Conservation (phyloP, 2,113 vertebrate species). For the Mormyrus lacerda region DNA sequence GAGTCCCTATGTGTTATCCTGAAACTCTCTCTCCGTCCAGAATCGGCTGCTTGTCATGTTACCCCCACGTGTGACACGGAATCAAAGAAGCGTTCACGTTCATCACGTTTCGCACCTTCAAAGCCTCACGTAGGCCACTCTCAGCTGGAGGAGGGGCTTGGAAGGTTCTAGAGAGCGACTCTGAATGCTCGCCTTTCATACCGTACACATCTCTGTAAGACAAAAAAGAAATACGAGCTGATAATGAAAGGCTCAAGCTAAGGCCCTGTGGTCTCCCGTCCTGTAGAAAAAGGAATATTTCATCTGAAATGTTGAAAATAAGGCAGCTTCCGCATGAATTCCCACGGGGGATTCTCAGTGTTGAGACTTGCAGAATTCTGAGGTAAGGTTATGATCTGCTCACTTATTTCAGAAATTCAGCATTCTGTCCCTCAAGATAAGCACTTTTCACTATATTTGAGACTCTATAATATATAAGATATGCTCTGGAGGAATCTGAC, state of each 20-base stretch:
- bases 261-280: background rate
- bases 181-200: background rate
- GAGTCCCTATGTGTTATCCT: background rate
- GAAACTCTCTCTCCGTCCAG: background rate
- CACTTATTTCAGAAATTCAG: constrained; percentile 1
- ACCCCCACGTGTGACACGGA: background rate
- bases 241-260: background rate
- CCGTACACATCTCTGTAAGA: background rate
- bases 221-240: background rate
- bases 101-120: background rate
- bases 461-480: background rate
- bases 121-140: background rate
- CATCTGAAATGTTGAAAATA: background rate
- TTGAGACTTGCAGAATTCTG: background rate
- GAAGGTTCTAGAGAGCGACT: constrained; percentile 6
- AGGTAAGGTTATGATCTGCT: background rate
- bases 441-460: background rate
- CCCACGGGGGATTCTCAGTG: background rate
- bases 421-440: constrained; percentile 2
- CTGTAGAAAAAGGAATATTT: background rate
- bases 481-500: background rate
- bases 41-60: background rate
- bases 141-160: background rate
- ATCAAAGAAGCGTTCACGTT: background rate
- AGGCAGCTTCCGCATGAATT: background rate